These are phyloP conservation scores for Callithrix jacchus DNA, from an alignment of 2,113 vertebrate species.

Conservation along the genomic window DNA sequence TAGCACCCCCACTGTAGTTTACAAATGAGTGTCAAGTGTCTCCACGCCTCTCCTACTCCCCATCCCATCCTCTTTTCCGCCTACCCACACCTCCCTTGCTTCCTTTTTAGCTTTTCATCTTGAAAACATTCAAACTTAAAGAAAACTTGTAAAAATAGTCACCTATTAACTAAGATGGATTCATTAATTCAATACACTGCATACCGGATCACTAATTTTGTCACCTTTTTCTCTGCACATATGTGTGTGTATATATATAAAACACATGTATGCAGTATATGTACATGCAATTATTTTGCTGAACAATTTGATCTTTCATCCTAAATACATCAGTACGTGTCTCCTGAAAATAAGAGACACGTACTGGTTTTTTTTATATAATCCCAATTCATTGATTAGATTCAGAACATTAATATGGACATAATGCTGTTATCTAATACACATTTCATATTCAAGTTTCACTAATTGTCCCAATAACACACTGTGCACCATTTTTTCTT, in stretches of 20 bases:
- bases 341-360: neutral
- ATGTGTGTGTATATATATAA: accelerated
- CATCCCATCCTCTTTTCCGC: neutral
- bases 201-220: neutral
- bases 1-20: accelerated
- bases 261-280: accelerated
- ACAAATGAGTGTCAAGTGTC: neutral
- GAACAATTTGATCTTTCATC: neutral
- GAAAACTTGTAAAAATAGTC: neutral
- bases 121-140: neutral
- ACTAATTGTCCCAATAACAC: neutral
- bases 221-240: neutral
- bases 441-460: neutral
- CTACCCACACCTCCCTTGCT: neutral
- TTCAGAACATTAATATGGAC: neutral
- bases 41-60: accelerated
- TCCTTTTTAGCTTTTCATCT: neutral
- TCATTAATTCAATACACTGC: accelerated
- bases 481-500: neutral
- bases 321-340: neutral
- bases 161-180: neutral
- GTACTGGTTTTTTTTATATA: neutral
- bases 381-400: neutral
- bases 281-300: accelerated
- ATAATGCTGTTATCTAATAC: neutral